Base-by-base conservation (phyloP, 2,888 invertebrate genomes). In the Pedicia rivosa region DNA sequence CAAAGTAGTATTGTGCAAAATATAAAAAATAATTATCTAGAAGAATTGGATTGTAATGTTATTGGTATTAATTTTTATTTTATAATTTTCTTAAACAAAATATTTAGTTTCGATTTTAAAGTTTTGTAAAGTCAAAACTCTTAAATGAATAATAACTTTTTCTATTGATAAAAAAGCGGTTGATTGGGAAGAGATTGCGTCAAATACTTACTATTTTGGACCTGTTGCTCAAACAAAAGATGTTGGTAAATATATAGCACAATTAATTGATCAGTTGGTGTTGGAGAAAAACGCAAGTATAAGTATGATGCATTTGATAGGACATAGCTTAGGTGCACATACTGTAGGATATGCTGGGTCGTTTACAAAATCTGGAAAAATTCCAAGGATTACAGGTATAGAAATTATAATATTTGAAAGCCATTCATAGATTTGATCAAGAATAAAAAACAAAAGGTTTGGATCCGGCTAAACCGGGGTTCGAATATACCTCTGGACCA, bases 401-500 rank as follows among this genome's bases (percentile, higher is more conserved):
- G 7, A 32, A 8, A 22, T n/a, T n/a, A n/a, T n/a, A n/a, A n/a
- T n/a, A n/a, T n/a, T n/a, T n/a, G 24, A 33, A 19, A 15, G 24
- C 14, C 14, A 9, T 27, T 27, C 5, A 27, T 27, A n/a, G 6
- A 9, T n/a, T n/a, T n/a, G n/a, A n/a, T n/a, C 16, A 19, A 31
- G 19, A 5, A 31, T 16, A 16, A 15, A 6, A 8, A 12, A 24
- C 12, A 31, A 26, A 67, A 49, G 76, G 75, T 3, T 43, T 72
- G 43, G 81, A 82, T 59, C 80, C 82, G 1, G 81, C 82, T 1
- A 53, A 69, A 14, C 77, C 77, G 0, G 59, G 68, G 5, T 78
- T 76, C 50, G 70, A 70, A 53, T 32, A 16, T 5, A 32, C n/a
- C 2, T 4, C 34, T 2, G 46, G 44, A 13, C 50, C 47, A 30